phyloP scores from a whole-genome alignment of 2,888 invertebrate genomes.

The Acronicta psi region DNA sequence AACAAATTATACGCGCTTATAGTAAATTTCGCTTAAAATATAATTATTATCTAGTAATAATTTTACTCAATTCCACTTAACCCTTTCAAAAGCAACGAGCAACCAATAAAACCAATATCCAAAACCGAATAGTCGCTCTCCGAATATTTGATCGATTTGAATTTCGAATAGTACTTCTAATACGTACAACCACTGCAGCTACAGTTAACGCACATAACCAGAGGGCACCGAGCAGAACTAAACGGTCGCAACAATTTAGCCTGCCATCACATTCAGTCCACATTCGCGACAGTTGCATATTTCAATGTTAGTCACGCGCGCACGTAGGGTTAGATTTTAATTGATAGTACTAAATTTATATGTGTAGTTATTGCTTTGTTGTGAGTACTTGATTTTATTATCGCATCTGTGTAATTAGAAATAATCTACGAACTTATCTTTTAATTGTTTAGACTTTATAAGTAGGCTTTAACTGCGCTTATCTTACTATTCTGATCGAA shows the following conservation, averaged over 20 bases:
- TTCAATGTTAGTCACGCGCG: conserved; percentile 83
- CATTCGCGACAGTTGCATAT: conserved; percentile 79
- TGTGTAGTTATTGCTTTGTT: conserved; percentile 6
- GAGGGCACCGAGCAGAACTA: conserved; percentile 69
- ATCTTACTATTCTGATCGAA: too few species aligned
- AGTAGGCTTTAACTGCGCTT: too few species aligned
- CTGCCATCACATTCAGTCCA: conserved; percentile 72
- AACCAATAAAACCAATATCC: background rate
- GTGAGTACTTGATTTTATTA: conserved; percentile 7
- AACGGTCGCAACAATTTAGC: conserved; percentile 71
- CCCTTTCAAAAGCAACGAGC: background rate
- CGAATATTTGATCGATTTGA: conserved; percentile 3
- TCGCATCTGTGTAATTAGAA: background rate
- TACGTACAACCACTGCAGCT: conserved; percentile 24
- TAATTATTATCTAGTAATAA: too few species aligned
- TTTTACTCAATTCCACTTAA: background rate
- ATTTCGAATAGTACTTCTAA: conserved; percentile 6
- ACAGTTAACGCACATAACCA: conserved; percentile 34
- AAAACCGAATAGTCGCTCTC: background rate
- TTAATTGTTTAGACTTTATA: too few species aligned
- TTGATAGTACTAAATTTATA: conserved; percentile 41
- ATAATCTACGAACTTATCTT: too few species aligned
- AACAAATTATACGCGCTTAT: too few species aligned
- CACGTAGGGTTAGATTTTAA: conserved; percentile 53
- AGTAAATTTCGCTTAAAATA: too few species aligned